phyloP scores from a whole-genome alignment of 1,140 invertebrate species.

The Zaprionus tsacasi region DNA sequence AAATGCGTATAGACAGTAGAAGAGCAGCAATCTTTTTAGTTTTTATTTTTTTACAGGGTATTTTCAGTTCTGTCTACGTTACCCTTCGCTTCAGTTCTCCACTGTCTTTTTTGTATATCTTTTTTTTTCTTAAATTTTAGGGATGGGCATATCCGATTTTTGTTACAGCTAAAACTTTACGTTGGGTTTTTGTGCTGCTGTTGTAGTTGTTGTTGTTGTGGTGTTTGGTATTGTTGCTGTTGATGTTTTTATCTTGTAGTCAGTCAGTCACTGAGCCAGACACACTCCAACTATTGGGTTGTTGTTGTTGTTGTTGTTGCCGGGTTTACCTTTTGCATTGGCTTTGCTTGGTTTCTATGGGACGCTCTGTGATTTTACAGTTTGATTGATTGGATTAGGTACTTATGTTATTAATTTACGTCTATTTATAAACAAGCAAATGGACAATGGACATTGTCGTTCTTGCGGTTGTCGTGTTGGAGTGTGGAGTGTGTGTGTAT shows the following conservation, averaged over 20 bases:
- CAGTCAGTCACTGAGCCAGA: slow-evolving; percentile 57
- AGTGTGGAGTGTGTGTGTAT: slow-evolving; percentile 10
- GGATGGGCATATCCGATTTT: slow-evolving; percentile 82
- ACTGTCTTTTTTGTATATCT: slow-evolving; percentile 10
- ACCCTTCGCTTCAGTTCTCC: slow-evolving; percentile 13
- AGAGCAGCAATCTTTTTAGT: neutral
- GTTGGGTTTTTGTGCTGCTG: slow-evolving; percentile 49
- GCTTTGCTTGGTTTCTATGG: slow-evolving; percentile 61
- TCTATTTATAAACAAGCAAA: slow-evolving; percentile 79
- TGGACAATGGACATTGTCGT: slow-evolving; percentile 66
- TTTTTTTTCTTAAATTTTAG: slow-evolving; percentile 58
- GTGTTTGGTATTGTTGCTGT: slow-evolving; percentile 63
- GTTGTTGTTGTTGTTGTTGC: slow-evolving; percentile 46
- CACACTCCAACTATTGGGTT: slow-evolving; percentile 31
- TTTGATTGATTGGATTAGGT: slow-evolving; percentile 83
- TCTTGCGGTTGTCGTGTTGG: slow-evolving; percentile 32
- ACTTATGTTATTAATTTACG: slow-evolving; percentile 83
- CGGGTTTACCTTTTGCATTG: slow-evolving; percentile 67
- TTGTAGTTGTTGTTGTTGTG: slow-evolving; percentile 58
- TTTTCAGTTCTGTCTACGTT: neutral
- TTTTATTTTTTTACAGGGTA: slow-evolving; percentile 6
- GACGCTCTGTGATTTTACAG: slow-evolving; percentile 78
- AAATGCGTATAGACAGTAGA: no score
- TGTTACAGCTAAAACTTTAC: slow-evolving; percentile 68
- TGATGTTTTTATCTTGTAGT: slow-evolving; percentile 67